Evolutionary conservation across 2,113 vertebrate genomes (phyloP), one percentile per base, ranked within the genome.

Genomic region (Probosciger aterrimus): DNA sequence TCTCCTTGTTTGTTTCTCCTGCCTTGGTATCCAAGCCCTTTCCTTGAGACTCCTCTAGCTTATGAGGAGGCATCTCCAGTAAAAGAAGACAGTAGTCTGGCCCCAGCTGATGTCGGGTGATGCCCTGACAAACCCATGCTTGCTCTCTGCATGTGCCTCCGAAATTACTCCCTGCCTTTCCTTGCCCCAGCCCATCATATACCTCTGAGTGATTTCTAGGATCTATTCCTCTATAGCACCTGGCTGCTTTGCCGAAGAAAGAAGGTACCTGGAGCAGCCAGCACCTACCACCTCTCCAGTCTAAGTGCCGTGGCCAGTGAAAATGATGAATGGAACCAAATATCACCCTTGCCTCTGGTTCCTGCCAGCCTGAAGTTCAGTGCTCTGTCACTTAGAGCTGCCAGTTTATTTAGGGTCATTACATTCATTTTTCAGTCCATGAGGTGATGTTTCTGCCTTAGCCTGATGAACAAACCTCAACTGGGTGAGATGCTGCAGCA

Each of bases 271-370:
- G 33, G 33, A 88, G 43, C 68, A 89, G 46, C 35, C 64, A 55
- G 35, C 49, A 25, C 53, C 46, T 65, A 33, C 43, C 12, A 50
- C 25, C 46, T 46, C 41, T 70, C 63, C 23, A 47, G 82, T 67
- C n/a, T 81, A n/a, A 18, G 12, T 24, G 18, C 33, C 33, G 7
- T 55, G 19, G 12, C 37, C 0, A 0, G 22, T 71, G 80, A 86
- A 49, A 55, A 35, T 27, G 35, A 31, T 69, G 22, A 46, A 76
- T 28, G 16, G 79, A 95, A 76, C 25, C 53, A 33, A n/a, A 76
- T 5, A 4, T 60, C 27, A 35, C 35, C n/a, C 31, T 92, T 4
- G 2, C 43, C 24, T 70, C 64, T 77, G 19, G 35, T 80, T 83
- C 30, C 52, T 53, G 22, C 33, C 35, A 86, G 39, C 49, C 50